Base-by-base conservation (phyloP, 1,140 invertebrate species). In the Drosophila subobscura region DNA sequence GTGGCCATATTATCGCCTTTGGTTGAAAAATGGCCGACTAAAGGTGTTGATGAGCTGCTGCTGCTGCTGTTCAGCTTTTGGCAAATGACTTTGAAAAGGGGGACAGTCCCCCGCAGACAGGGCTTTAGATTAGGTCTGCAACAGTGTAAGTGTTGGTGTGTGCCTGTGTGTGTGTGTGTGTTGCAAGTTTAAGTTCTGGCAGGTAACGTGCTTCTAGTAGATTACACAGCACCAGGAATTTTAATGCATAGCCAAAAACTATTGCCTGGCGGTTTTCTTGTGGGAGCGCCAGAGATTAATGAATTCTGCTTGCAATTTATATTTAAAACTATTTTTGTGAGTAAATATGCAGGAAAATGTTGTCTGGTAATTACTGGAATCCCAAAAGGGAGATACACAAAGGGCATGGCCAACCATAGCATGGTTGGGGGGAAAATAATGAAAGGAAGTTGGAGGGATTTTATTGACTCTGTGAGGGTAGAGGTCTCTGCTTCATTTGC, bases 41-140 rank as follows among this genome's bases (percentile, higher is more conserved):
- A 76, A 86, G 83, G 83, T 88, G 83, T 86, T 86, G 83, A 86
- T 88, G 83, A 88, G 83, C 83, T 83, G 68, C 74, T 81, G 77
- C 59, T 53, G 54, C 45, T 55, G 59, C 47, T 63, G 53, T 72
- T 57, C 71, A 73, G 71, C 71, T 73, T 73, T 73, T 79, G 79
- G 74, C 77, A 76, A 83, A 76, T 79, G 81, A 86, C 83, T 85
- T 81, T 80, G 80, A 73, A 59, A 37, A 56, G 49, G 37, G 40
- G 54, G 47, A 57, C 16, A 61, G 42, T 63, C 70, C 71, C 59
- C 46, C 23, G 37, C 50, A 53, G 57, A 56, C 14, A 46, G 42
- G 51, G 41, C 41, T 61, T 42, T 8, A 72, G 67, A 68, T 81
- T 78, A 83, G 74, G 46, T 22, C 64, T 54, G 22, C 23, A 16